Evolutionary conservation across 2,888 invertebrate genomes (phyloP).

Genomic region (Drosophila recens): DNA sequence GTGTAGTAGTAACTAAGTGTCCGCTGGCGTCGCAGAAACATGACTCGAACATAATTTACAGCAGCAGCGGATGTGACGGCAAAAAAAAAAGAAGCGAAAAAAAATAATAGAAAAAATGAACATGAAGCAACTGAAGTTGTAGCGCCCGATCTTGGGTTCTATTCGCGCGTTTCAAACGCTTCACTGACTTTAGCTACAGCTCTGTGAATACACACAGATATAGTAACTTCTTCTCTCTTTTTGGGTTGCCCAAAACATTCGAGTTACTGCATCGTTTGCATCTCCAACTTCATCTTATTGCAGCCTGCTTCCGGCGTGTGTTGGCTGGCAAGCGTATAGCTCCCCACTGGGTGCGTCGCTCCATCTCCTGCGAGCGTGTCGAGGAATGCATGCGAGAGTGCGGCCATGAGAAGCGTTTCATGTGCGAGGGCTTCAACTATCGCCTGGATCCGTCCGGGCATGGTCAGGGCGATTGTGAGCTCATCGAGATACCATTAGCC

Average conservation of each 20-base stretch:
- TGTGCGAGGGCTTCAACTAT: conserved; percentile 94
- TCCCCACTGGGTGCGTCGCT: conserved; percentile 89
- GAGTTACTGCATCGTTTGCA: conserved; percentile 32
- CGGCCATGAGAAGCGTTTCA: conserved; percentile 90
- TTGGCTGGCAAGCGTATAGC: conserved; percentile 90
- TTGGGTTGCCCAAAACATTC: conserved; percentile 9
- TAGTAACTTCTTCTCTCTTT: conserved; percentile 15
- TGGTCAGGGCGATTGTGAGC: conserved; percentile 91
- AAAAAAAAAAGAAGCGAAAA: conserved; percentile 31
- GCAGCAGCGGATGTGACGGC: conserved; percentile 68
- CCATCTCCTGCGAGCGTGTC: conserved; percentile 89
- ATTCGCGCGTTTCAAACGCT: conserved; percentile 63
- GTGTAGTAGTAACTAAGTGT: conserved; percentile 27
- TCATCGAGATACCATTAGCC: conserved; percentile 90
- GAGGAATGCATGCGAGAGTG: conserved; percentile 92
- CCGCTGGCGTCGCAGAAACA: conserved; percentile 58
- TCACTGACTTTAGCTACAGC: conserved; percentile 59
- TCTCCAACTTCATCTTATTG: conserved; percentile 45
- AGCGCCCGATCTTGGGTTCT: conserved; percentile 73
- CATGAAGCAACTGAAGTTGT: conserved; percentile 55
- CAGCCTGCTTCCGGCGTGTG: conserved; percentile 92
- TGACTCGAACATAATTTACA: conserved; percentile 81
- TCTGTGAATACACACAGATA: neutral
- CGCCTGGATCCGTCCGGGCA: conserved; percentile 90
- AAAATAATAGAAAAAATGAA: conserved; percentile 25